Base-by-base conservation (phyloP, 2,888 invertebrate genomes). In the Drosophila mimica region DNA sequence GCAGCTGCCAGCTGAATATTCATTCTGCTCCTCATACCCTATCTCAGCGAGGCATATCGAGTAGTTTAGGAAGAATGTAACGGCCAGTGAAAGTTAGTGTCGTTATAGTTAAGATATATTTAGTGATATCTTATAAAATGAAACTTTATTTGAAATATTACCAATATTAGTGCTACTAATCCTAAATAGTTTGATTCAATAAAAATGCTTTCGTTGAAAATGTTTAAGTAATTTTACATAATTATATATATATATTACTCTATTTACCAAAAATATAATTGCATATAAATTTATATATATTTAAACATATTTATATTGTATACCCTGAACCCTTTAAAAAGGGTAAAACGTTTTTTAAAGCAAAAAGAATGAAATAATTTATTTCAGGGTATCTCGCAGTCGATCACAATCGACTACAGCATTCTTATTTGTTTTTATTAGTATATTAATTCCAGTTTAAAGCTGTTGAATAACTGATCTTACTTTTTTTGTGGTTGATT, bases 1-100 rank as follows among this genome's bases (percentile, higher is more conserved):
- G 6, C 33, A 9, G 60, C 49, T 62, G 76, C 62, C 78, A 65
- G 59, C 46, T 15, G 25, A 74, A 59, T 43, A 53, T 28, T 53
- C 46, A 15, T 33, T 13, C n/a, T n/a, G 13, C 28, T 6, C 36
- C 13, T 0, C 9, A 33, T 62, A 33, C 62, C 5, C 38, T 40
- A 28, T 1, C 3, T 0, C 0, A 6, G 7, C 2, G 28, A 1
- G 28, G 9, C 4, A 7, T 17, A 9, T 8, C 46, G 17, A 51
- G 0, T 13, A 28, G 9, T 7, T 8, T 0, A 13, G 0, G n/a
- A 0, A 20, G 9, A 4, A 28, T 34, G 49, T 9, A 38, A 25
- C 4, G 5, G 20, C 3, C 0, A 1, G 13, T 0, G 0, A 46
- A 13, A 13, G 13, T 20, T 1, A 3, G 13, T 3, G 13, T 4